These are phyloP conservation scores for Bufo bufo DNA, from an alignment of 2,113 vertebrate genomes.

Conservation along the genomic window DNA sequence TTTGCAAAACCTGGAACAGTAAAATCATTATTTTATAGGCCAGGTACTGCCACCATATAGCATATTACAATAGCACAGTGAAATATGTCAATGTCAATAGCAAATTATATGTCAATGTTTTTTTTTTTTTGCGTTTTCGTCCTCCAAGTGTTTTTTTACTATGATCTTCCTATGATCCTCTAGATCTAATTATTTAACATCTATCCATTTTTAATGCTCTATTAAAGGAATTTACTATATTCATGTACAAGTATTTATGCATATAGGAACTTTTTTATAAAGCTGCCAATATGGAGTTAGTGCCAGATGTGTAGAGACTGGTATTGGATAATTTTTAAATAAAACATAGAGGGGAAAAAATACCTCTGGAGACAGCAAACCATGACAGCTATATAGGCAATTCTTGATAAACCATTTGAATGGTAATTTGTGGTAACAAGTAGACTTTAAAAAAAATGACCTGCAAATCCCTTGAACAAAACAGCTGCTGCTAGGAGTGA, in stretches of 20 bases:
- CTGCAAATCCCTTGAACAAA: conserved; percentile 41
- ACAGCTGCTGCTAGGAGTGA: conserved; percentile 27
- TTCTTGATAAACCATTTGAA: conserved; percentile 18
- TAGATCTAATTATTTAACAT: no score
- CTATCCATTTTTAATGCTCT: no score
- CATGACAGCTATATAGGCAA: conserved; percentile 7
- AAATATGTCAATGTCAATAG: no score
- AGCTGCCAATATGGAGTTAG: not conserved
- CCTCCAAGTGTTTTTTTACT: no score
- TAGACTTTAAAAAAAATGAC: conserved; percentile 41
- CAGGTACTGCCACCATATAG: no score
- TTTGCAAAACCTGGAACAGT: no score
- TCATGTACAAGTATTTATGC: not conserved
- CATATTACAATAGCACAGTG: no score
- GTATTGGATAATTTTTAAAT: not conserved
- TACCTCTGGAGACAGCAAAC: not conserved
- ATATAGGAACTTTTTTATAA: not conserved
- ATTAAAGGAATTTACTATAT: no score
- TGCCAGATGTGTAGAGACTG: not conserved
- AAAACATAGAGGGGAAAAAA: not conserved
- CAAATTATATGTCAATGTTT: no score
- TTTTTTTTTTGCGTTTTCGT: no score
- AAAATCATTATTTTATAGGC: no score
- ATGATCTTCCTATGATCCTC: no score
- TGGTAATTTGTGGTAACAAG: conserved; percentile 38